Conservation (phyloP, 2,888 invertebrate genomes). For the Eupelmus urozonus region DNA sequence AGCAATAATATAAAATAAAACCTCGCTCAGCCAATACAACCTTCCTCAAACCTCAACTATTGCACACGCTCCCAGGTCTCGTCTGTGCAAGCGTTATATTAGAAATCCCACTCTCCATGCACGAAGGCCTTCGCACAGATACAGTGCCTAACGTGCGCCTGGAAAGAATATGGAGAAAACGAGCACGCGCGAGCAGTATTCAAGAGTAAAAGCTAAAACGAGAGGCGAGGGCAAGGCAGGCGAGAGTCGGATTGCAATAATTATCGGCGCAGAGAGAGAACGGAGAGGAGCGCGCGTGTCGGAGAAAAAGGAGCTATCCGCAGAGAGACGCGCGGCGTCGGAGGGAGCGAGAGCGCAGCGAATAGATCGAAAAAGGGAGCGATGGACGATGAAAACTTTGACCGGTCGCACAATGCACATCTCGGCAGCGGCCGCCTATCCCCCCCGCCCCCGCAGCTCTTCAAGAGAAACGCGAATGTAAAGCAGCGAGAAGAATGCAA, state of each 20-base stretch:
- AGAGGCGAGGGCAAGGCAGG: constrained; percentile 54
- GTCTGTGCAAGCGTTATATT: background rate
- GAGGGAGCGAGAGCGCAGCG: constrained; percentile 10
- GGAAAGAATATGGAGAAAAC: constrained; percentile 23
- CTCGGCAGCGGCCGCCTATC: constrained; percentile 65
- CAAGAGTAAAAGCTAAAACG: constrained; percentile 37
- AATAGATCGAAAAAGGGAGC: constrained; percentile 61
- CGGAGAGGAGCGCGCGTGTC: constrained; percentile 54
- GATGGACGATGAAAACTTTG: constrained; percentile 69
- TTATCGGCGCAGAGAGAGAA: constrained; percentile 67
- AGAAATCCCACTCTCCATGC: background rate
- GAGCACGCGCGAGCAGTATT: constrained; percentile 14
- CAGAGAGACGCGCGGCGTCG: constrained; percentile 26
- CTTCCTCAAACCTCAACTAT: too few species aligned
- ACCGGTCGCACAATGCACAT: constrained; percentile 73
- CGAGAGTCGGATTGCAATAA: constrained; percentile 68
- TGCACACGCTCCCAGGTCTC: too few species aligned
- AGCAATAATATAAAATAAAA: too few species aligned
- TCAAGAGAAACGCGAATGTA: constrained; percentile 47
- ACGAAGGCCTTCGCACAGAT: background rate
- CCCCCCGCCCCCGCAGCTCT: constrained; percentile 49
- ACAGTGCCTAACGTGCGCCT: background rate
- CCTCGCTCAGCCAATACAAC: too few species aligned
- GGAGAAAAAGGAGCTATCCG: constrained; percentile 57
- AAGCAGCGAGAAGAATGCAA: constrained; percentile 48